These are phyloP conservation scores for Callospermophilus lateralis DNA, from an alignment of 2,113 vertebrate genomes.

Conservation along the genomic window DNA sequence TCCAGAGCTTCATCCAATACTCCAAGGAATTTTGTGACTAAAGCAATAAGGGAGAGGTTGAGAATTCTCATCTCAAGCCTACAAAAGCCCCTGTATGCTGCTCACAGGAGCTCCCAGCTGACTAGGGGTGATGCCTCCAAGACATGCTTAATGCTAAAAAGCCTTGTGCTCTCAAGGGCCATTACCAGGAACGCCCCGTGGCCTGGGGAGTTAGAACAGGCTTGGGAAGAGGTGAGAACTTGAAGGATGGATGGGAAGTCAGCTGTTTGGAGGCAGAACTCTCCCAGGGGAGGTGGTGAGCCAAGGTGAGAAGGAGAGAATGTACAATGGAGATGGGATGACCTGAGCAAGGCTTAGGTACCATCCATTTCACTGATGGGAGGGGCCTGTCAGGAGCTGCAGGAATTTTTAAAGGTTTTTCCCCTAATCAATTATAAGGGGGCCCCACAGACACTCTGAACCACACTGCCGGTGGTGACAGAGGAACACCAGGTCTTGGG, in stretches of 20 bases:
- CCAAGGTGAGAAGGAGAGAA: background rate
- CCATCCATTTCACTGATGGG: background rate
- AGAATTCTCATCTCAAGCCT: background rate
- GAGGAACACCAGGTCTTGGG: background rate
- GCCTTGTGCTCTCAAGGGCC: background rate
- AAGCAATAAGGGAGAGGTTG: background rate
- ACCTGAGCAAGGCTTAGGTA: background rate
- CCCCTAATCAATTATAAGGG: background rate
- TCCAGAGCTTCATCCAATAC: background rate
- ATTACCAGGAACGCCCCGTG: background rate
- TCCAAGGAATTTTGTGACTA: background rate
- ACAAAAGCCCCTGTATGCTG: background rate
- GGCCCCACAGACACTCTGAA: background rate
- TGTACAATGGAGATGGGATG: background rate
- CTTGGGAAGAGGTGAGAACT: background rate
- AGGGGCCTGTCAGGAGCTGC: background rate
- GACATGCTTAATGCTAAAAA: background rate
- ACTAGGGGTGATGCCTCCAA: background rate
- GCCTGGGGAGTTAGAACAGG: background rate
- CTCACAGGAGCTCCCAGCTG: background rate
- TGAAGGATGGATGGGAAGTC: background rate
- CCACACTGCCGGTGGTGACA: background rate
- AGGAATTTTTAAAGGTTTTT: background rate
- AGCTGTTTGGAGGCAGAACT: background rate
- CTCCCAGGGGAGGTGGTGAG: background rate